phyloP scores from a whole-genome alignment of 2,797 vertebrate species.

The Tamandua tetradactyla region DNA sequence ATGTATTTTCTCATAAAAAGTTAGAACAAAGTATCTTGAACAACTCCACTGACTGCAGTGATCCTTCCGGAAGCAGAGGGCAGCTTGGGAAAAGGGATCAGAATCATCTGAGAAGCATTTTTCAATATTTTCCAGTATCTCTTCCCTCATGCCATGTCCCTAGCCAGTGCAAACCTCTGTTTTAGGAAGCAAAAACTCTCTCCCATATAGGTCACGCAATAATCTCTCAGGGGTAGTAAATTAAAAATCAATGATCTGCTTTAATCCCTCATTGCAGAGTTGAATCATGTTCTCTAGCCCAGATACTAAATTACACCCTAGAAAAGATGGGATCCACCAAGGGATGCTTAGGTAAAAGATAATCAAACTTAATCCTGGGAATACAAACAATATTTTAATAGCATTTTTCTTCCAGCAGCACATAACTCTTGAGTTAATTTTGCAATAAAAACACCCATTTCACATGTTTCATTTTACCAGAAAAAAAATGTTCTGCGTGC shows the following conservation, averaged over 20 bases:
- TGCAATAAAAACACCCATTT: neutral
- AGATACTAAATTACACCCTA: neutral
- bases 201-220: neutral
- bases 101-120: neutral
- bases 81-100: neutral
- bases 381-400: neutral
- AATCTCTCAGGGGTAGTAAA: neutral
- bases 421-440: neutral
- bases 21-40: constrained; percentile 36
- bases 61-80: neutral
- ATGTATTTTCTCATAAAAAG: constrained; percentile 13
- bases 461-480: neutral
- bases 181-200: neutral
- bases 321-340: neutral
- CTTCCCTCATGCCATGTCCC: neutral
- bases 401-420: neutral
- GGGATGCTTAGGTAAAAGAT: neutral
- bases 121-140: neutral
- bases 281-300: neutral
- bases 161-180: neutral
- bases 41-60: too few species aligned
- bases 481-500: neutral
- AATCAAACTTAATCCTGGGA: neutral
- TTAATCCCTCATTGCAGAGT: neutral
- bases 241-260: neutral